Percentiles rank a stretch among this genome's conserved stretches.
phyloP scores from a whole-genome alignment of 2,113 vertebrate species.

The Gobio gobio region DNA sequence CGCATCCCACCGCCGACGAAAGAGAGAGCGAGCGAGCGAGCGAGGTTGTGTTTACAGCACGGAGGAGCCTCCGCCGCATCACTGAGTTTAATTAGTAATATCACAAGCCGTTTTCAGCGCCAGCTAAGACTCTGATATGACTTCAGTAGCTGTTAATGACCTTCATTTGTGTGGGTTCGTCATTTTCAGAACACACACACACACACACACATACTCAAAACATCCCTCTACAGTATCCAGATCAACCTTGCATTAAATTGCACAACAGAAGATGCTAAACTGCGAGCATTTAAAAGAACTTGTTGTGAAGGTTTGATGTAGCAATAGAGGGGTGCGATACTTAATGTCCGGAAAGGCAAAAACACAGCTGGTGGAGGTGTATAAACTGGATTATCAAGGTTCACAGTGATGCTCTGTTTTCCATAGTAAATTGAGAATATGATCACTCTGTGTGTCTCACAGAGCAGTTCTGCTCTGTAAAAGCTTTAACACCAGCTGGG shows the following conservation, averaged over 20 bases:
- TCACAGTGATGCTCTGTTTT: background rate
- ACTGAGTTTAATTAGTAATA: constrained; percentile 61
- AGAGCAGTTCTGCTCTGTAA: background rate
- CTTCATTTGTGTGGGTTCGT: constrained; percentile 55
- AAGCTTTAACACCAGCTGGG: no score
- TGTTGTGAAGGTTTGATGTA: constrained; percentile 17
- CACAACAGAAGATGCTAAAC: constrained; percentile 36
- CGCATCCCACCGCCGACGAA: constrained; percentile 9
- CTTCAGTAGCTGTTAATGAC: constrained; percentile 53
- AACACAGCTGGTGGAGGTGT: constrained; percentile 47
- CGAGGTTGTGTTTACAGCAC: constrained; percentile 53
- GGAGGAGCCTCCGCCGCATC: constrained; percentile 39
- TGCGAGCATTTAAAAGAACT: constrained; percentile 38
- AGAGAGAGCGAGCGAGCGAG: background rate
- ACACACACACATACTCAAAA: constrained; percentile 20
- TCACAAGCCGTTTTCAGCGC: constrained; percentile 55
- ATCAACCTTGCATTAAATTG: constrained; percentile 48
- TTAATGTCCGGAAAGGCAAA: constrained; percentile 50
- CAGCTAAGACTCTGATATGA: constrained; percentile 44
- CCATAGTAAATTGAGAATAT: background rate
- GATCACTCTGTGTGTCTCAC: background rate
- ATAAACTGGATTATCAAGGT: constrained; percentile 1
- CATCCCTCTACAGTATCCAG: constrained; percentile 42
- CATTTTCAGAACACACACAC: constrained; percentile 35
- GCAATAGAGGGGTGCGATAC: background rate